Evolutionary conservation across 2,888 invertebrate genomes (phyloP), one percentile per base, ranked within the genome.

Genomic region (Dicyrtomina minuta): DNA sequence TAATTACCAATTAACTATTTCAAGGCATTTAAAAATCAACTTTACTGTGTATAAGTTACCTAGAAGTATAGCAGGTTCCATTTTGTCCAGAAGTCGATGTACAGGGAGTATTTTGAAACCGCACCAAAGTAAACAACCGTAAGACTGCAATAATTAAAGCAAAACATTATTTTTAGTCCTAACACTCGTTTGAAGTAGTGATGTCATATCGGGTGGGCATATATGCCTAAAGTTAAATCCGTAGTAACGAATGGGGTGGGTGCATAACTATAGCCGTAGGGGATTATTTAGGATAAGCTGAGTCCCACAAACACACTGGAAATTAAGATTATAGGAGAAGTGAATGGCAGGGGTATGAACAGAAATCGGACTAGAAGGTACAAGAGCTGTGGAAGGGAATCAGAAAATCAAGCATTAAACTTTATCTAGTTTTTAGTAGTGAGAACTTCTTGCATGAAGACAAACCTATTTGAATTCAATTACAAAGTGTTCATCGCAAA

Each of bases 41-140:
- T 15, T 49, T 49, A n/a, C 22, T 49, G n/a, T n/a, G n/a, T n/a
- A n/a, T 49, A 46, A 33, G 12, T 51, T 62, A 62, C 68, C 61
- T 61, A 1, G 68, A 44, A 44, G 39, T 62, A 20, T 89, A 86
- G 79, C 92, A 92, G 26, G 85, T 86, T 0, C 91, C 92, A 79
- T 88, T 87, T 77, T 89, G 84, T 5, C 87, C 83, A 26, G 84
- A 83, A n/a, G 84, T 81, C 27, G 84, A 78, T 0, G 85, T 84
- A 79, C 90, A 91, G 1, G 71, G 68, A 0, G 74, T 66, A 60
- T 77, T 77, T 68, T 71, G 70, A 62, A 77, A 72, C 10, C 72
- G 58, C 12, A 77, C 75, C 22, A 72, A 65, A 2, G 75, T 73
- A 53, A 78, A 75, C 17, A 78, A 53, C 43, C 71, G 72, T 41